These are phyloP conservation scores for Heliconius himera DNA, from an alignment of 1,140 invertebrate species.

Conservation along the genomic window DNA sequence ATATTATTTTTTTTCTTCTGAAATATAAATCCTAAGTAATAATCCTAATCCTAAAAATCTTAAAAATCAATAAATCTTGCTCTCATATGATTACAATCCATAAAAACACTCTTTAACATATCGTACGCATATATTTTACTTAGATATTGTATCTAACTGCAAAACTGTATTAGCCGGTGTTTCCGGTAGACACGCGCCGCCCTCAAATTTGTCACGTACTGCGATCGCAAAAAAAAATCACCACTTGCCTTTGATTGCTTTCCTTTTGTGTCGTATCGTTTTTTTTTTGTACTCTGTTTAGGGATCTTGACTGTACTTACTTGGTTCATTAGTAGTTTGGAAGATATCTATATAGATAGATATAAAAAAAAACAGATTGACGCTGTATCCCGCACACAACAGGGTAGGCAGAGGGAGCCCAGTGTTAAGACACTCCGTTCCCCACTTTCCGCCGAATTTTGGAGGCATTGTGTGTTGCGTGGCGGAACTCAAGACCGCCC, in stretches of 20 bases:
- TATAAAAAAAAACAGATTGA: no score
- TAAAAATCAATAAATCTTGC: no score
- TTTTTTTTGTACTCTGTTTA: background rate
- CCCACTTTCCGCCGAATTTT: no score
- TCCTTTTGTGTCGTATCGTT: conserved; percentile 12
- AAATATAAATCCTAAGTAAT: no score
- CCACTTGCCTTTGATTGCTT: conserved; percentile 33
- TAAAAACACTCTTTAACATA: background rate
- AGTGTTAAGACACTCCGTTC: no score
- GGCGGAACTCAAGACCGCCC: no score
- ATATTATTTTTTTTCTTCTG: no score
- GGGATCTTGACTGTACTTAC: background rate
- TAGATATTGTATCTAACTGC: background rate
- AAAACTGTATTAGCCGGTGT: conserved; percentile 26
- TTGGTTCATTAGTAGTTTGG: background rate
- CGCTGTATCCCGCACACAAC: no score
- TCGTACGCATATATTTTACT: conserved; percentile 24
- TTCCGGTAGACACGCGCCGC: conserved; percentile 27
- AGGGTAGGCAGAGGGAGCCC: no score
- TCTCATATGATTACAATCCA: background rate
- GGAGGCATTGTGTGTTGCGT: no score
- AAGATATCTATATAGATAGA: no score
- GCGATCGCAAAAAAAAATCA: conserved; percentile 32
- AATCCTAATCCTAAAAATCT: no score
- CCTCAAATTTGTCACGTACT: conserved; percentile 37